Evolutionary conservation across 2,113 vertebrate genomes (phyloP), one percentile per base, ranked within the genome.

Genomic region (Alethe castanea): DNA sequence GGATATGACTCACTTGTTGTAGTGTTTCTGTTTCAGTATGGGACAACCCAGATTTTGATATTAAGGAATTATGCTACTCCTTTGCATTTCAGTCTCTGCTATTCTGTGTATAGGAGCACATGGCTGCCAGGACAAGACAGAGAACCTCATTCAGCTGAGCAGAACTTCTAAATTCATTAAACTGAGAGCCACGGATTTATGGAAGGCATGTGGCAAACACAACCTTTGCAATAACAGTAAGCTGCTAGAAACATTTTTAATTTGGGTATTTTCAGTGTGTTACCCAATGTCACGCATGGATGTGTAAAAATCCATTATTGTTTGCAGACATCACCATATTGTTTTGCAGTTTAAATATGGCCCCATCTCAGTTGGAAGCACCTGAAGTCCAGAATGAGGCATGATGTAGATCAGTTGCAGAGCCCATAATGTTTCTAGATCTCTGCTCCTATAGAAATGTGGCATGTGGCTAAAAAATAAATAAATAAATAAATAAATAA

Each of bases 121-220:
- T 11, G 45, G 65, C 33, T 81, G 10, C 33, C 35, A 31, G 25
- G 14, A 61, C 77, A 31, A 36, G 35, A 22, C 24, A 36, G 29
- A 90, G 33, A 13, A 85, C 11, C 36, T 81, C 38, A 60, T 57
- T 54, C 2, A 4, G 22, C 33, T 66, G 14, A 22, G n/a, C 12
- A 69, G 65, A 74, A 29, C 36, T 73, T 62, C 35, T 87, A 53
- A 89, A 64, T 40, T 64, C 25, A 9, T 45, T 59, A 53, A 62
- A 73, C 18, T 13, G 28, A 81, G 14, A 12, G 25, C 8, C 23
- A 31, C 0, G 0, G 47, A 42, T 45, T 89, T 53, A 61, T 18
- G 29, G 59, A 80, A 57, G 19, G 6, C 9, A 61, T 22, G 28
- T 22, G 35, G 54, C 36, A 71, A 91, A 69, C 18, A 40, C 15